These are phyloP conservation scores for Elephas maximus DNA, from an alignment of 2,113 vertebrate species.

Conservation along the genomic window DNA sequence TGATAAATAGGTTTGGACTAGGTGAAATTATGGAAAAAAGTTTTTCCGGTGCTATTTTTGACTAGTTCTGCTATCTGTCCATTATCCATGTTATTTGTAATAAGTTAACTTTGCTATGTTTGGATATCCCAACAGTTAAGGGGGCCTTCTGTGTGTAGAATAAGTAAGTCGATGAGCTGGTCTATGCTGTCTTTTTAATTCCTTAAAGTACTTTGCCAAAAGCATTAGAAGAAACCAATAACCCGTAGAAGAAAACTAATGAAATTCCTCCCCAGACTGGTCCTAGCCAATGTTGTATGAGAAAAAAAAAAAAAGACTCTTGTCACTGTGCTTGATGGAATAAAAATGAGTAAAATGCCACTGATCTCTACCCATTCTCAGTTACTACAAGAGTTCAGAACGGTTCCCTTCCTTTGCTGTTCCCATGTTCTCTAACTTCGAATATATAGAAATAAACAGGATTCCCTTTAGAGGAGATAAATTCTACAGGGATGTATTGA, in stretches of 20 bases:
- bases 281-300: not conserved
- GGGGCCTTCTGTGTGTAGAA: not conserved
- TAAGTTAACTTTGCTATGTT: slow-evolving; percentile 31
- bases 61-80: not conserved
- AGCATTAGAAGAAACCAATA: slow-evolving; percentile 14
- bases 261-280: not conserved
- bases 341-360: slow-evolving; percentile 40
- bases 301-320: too few species aligned
- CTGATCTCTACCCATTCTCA: not conserved
- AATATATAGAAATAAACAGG: not conserved
- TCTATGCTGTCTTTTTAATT: not conserved
- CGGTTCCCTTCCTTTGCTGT: not conserved
- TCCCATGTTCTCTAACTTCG: not conserved
- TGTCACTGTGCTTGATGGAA: not conserved
- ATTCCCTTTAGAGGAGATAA: not conserved
- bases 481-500: slow-evolving; percentile 40
- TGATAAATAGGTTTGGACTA: slow-evolving; percentile 25
- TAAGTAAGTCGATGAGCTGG: slow-evolving; percentile 27
- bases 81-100: not conserved
- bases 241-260: not conserved
- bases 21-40: not conserved
- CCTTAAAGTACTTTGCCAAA: not conserved
- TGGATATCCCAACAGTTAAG: not conserved
- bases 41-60: not conserved
- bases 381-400: not conserved